These are phyloP conservation scores for Drosophila picticornis DNA, from an alignment of 2,888 invertebrate genomes.

Conservation along the genomic window DNA sequence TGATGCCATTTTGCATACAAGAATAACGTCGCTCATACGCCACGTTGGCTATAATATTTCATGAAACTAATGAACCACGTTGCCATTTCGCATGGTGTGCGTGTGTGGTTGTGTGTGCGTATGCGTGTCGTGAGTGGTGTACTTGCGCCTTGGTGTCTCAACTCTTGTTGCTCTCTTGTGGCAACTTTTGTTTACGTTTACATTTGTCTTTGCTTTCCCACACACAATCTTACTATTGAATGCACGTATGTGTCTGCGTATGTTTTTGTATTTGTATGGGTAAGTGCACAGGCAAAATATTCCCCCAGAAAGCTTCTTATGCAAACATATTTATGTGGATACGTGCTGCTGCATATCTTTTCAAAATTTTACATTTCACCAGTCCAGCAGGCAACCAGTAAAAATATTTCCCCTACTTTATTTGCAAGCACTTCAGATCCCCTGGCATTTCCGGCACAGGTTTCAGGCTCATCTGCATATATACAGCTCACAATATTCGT, in stretches of 20 bases:
- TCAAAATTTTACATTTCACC: constrained; percentile 65
- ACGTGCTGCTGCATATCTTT: constrained; percentile 71
- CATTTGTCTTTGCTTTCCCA: constrained; percentile 28
- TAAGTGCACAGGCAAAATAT: constrained; percentile 30
- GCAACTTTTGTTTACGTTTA: constrained; percentile 41
- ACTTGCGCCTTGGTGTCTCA: constrained; percentile 32
- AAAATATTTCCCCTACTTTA: constrained; percentile 50
- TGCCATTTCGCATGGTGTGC: constrained; percentile 23
- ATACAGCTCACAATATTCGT: neutral
- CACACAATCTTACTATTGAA: constrained; percentile 27
- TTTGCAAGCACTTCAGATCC: constrained; percentile 26
- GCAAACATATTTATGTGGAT: constrained; percentile 73
- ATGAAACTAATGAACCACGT: constrained; percentile 69
- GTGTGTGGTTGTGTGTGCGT: neutral
- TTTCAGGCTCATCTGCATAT: constrained; percentile 50
- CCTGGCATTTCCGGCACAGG: constrained; percentile 12
- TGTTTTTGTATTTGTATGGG: constrained; percentile 16
- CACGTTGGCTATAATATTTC: constrained; percentile 66
- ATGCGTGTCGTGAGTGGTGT: neutral
- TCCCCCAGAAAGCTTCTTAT: constrained; percentile 41
- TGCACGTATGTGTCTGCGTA: constrained; percentile 6
- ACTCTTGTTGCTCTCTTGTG: constrained; percentile 61
- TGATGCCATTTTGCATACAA: constrained; percentile 50
- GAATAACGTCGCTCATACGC: constrained; percentile 72
- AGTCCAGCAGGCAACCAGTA: constrained; percentile 42